phyloP scores from a whole-genome alignment of 2,113 vertebrate genomes.

The Vulpes vulpes region DNA sequence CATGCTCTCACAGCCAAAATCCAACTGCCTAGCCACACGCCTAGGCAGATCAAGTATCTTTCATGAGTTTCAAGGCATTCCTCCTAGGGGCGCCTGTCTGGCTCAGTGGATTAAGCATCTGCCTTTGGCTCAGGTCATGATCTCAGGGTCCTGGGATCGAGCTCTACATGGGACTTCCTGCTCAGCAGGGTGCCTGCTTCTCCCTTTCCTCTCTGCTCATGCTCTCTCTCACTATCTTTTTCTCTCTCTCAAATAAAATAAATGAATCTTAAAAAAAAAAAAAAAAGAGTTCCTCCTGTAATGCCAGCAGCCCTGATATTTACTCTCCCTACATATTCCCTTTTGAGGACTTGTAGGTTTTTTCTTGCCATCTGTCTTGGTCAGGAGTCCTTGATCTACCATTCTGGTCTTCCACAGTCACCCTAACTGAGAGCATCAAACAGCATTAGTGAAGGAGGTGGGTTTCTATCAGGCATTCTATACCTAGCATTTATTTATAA shows the following conservation, averaged over 20 bases:
- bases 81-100: background rate
- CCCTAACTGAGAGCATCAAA: background rate
- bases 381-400: background rate
- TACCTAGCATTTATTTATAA: background rate
- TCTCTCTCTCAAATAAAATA: too few species aligned
- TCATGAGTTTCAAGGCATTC: background rate
- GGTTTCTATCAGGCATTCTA: background rate
- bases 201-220: too few species aligned
- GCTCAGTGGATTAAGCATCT: too few species aligned
- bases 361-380: background rate
- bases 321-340: fast-evolving
- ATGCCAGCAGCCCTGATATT: background rate
- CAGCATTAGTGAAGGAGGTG: background rate
- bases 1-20: background rate
- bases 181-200: too few species aligned
- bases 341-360: background rate
- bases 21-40: background rate
- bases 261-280: too few species aligned
- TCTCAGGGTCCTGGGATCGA: too few species aligned
- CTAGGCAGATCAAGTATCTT: background rate
- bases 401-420: background rate
- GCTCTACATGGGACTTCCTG: too few species aligned
- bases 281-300: background rate
- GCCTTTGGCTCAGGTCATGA: too few species aligned
- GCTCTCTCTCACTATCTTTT: too few species aligned